Base-by-base conservation (phyloP, 2,113 vertebrate genomes). In the Oenanthe melanoleuca region DNA sequence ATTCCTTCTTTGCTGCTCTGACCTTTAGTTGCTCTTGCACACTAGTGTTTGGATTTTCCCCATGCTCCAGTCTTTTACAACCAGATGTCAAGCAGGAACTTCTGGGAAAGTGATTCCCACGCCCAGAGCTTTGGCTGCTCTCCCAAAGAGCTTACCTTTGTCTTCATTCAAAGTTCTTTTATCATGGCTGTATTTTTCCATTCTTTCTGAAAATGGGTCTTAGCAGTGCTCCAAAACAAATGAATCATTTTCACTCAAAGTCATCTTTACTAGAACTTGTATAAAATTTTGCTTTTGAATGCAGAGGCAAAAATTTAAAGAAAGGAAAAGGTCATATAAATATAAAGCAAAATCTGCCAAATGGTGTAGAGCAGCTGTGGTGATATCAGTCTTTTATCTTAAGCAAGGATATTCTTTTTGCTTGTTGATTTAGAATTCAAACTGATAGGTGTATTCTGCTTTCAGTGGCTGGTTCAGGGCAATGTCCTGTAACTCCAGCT, bases 1-100 rank as follows among this genome's bases (percentile, higher is more conserved):
- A 34, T 40, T 86, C 29, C 29, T 88, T 59, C 74, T 86, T 88
- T 56, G 34, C 42, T 60, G 52, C 75, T 70, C 5, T 93, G 92
- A 94, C 93, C 82, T 96, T 96, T 89, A 90, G 9, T 44, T 23
- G 33, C 40, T 85, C 88, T 83, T 66, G 38, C 34, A 33, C 34
- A 38, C 52, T 44, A 5, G 29, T 80, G 33, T 83, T 44, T 61
- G 47, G 63, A 37, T 77, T 93, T 93, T 96, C 92, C 93, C 75
- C 5, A 12, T 20, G 75, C 75, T 94, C 47, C 50, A 59, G 38
- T 55, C 67, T 73, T 80, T 82, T 78, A 55, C 85, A 94, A 89
- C 71, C 89, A 96, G 37, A 71, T 94, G 92, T 80, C 89, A 44
- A 85, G 56, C 71, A 73, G 65, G n/a, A 92, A 42, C 88, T 86